Percentiles rank a stretch among this genome's conserved stretches.
Evolutionary conservation across 2,888 invertebrate species (phyloP).

Genomic region (Saturnia pavonia): DNA sequence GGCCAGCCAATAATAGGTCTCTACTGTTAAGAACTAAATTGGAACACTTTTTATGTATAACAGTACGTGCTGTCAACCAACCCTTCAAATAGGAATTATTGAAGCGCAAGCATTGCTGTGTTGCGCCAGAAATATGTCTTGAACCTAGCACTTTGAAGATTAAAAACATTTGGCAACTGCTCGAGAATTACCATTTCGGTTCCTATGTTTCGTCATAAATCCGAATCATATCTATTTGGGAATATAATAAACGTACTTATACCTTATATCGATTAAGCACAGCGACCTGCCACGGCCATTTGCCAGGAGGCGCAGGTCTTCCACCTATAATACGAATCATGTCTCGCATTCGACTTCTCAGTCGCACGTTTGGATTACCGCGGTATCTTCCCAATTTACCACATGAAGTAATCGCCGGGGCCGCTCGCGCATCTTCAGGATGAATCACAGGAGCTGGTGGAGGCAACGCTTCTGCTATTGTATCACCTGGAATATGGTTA

Average conservation of each 20-base stretch:
- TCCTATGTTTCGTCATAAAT: background rate
- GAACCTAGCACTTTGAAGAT: background rate
- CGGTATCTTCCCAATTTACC: conserved; percentile 62
- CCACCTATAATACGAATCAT: conserved; percentile 95
- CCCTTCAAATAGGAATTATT: too few relatives aligned
- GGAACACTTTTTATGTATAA: too few relatives aligned
- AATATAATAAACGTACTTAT: background rate
- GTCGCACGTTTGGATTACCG: conserved; percentile 49
- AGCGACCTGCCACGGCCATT: conserved; percentile 98
- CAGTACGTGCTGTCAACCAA: too few relatives aligned
- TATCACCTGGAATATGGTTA: conserved; percentile 50
- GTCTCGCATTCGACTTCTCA: conserved; percentile 69
- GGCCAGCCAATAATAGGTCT: too few relatives aligned
- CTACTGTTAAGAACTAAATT: too few relatives aligned
- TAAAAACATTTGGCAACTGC: too few relatives aligned
- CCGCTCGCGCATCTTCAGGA: conserved; percentile 50
- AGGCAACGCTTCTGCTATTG: conserved; percentile 62
- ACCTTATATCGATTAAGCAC: conserved; percentile 92
- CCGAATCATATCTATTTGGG: too few relatives aligned
- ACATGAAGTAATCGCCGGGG: conserved; percentile 47
- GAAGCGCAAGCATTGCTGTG: too few relatives aligned
- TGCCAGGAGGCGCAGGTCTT: conserved; percentile 87
- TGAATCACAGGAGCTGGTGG: conserved; percentile 59
- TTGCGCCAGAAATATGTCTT: background rate
- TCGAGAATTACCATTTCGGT: too few relatives aligned